Percentiles rank a stretch among this genome's conserved stretches.
These are phyloP conservation scores for Notolepis coatsorum DNA, from an alignment of 2,797 vertebrate species.

Conservation along the genomic window DNA sequence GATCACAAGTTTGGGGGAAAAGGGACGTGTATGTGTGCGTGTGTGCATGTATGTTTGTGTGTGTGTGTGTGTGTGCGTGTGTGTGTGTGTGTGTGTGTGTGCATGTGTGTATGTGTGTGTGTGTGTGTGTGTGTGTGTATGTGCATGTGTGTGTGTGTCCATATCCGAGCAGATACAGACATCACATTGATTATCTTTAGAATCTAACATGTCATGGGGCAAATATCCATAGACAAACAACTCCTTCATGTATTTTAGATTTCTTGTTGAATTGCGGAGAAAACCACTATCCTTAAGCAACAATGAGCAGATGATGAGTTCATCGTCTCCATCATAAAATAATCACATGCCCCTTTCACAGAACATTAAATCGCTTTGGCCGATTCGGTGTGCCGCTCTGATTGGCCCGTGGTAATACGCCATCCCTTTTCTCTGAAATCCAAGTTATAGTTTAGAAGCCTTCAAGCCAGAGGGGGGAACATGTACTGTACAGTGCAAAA, in stretches of 20 bases:
- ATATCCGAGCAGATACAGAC: slow-evolving; percentile 70
- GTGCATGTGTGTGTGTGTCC: slow-evolving; percentile 17
- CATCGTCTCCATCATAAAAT: slow-evolving; percentile 16
- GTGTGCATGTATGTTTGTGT: slow-evolving; percentile 5
- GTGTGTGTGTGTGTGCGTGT: slow-evolving; percentile 16
- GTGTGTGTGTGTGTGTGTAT: slow-evolving; percentile 18
- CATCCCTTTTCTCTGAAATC: slow-evolving; percentile 7
- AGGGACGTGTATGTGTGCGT: slow-evolving; percentile 21
- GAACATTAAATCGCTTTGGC: slow-evolving; percentile 12
- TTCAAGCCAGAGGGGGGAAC: too few species aligned
- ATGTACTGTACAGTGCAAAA: background rate
- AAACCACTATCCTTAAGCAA: slow-evolving; percentile 32
- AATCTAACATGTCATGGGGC: slow-evolving; percentile 43
- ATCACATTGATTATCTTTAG: slow-evolving; percentile 63
- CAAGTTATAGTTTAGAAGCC: background rate
- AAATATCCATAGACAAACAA: slow-evolving; percentile 43
- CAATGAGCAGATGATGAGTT: slow-evolving; percentile 5
- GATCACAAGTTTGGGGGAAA: slow-evolving; percentile 38
- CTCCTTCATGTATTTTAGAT: slow-evolving; percentile 47
- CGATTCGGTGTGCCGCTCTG: background rate
- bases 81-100: slow-evolving; percentile 9
- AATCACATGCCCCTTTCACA: slow-evolving; percentile 14
- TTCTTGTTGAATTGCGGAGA: slow-evolving; percentile 14
- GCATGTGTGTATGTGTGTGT: slow-evolving; percentile 30
- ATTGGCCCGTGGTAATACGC: slow-evolving; percentile 12